phyloP scores from a whole-genome alignment of 2,797 vertebrate genomes.

The Rhinoraja longicauda region DNA sequence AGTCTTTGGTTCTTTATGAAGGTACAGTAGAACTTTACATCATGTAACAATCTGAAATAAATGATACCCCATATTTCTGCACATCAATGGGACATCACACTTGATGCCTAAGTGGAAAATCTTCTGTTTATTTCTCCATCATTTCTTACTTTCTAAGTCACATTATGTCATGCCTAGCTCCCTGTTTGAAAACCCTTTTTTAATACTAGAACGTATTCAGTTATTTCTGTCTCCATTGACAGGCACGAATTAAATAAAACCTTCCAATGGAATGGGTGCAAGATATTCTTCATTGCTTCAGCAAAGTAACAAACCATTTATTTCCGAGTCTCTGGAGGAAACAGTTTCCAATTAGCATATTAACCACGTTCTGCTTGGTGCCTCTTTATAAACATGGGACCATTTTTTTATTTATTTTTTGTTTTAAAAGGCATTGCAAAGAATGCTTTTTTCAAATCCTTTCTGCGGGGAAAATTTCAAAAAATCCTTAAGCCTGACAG shows the following conservation, averaged over 20 bases:
- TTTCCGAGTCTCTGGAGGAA: not conserved
- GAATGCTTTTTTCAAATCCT: not conserved
- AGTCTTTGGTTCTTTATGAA: not conserved
- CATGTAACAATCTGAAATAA: not conserved
- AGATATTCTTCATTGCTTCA: conserved; percentile 1
- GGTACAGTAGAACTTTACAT: not conserved
- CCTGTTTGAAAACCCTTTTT: not conserved
- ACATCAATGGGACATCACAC: not conserved
- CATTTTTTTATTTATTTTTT: not conserved
- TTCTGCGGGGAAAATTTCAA: not conserved
- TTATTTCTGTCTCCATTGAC: not conserved
- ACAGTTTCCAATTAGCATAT: not conserved
- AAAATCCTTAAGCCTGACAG: conserved; percentile 10
- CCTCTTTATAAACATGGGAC: not conserved
- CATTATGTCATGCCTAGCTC: not conserved
- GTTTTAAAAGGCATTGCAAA: not conserved
- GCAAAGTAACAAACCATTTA: not conserved
- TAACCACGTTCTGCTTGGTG: not conserved
- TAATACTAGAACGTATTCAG: not conserved
- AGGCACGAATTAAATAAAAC: not conserved
- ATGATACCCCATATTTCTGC: not conserved
- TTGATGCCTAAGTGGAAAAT: not conserved
- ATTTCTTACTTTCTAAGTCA: not conserved
- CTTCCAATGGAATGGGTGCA: not conserved
- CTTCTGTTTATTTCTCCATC: not conserved